Evolutionary conservation across 2,888 invertebrate genomes (phyloP).

Genomic region (Epiblema foenella): DNA sequence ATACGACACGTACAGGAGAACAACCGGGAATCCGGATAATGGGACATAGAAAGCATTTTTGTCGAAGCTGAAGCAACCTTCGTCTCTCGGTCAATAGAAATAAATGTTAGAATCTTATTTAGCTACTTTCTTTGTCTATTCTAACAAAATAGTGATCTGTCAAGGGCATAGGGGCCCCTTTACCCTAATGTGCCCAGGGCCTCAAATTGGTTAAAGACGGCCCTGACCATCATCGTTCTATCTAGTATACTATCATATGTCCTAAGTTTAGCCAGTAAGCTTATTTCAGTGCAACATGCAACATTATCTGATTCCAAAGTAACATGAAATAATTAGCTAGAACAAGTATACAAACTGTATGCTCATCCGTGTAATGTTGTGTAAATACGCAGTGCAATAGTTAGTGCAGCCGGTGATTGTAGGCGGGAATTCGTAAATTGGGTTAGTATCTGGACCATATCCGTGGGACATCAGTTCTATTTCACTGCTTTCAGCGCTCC

Average conservation of each 20-base stretch:
- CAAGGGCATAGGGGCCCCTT: no score
- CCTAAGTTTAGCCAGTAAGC: background rate
- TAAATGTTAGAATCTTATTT: no score
- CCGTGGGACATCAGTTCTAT: conserved; percentile 78
- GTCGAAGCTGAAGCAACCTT: no score
- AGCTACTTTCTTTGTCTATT: no score
- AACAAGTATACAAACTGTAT: conserved; percentile 66
- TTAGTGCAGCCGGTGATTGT: conserved; percentile 78
- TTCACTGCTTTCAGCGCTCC: conserved; percentile 73
- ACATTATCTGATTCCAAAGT: background rate
- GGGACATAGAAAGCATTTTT: no score
- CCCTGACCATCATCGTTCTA: no score
- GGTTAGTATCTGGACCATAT: conserved; percentile 68
- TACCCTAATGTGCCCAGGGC: no score
- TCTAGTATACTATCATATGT: background rate
- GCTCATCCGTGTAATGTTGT: conserved; percentile 77
- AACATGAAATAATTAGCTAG: background rate
- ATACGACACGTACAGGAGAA: no score
- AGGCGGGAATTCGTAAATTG: conserved; percentile 75
- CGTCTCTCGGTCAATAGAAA: no score
- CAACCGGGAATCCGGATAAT: no score
- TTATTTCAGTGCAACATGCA: background rate
- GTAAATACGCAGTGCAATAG: conserved; percentile 72
- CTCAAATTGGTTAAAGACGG: no score
- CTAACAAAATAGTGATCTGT: no score